Base-by-base conservation (phyloP, 2,797 vertebrate genomes). In the Nothura maculosa region DNA sequence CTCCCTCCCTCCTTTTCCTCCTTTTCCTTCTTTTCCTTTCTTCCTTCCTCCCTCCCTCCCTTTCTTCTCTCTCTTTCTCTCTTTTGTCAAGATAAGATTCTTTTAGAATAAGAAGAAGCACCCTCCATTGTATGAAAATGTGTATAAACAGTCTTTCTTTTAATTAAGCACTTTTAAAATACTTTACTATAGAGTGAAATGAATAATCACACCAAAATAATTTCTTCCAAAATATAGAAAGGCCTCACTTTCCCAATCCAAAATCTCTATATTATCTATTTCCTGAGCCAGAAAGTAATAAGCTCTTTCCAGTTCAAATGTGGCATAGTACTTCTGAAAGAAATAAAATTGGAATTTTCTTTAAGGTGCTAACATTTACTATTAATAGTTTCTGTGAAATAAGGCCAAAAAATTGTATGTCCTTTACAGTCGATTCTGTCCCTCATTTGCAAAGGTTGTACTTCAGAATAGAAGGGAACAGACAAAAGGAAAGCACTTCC, bases 151-250 rank as follows among this genome's bases (percentile, higher is more conserved):
- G 19, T 22, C 6, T 87, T 4, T 76, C 4, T 83, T 45, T 61
- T 86, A 88, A 92, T 91, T 92, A 91, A 93, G 43, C 8, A 63
- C 12, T 91, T 88, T 18, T 50, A 70, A 86, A 92, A 70, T 58
- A 45, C 74, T 88, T 81, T 84, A 50, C 77, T 54, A 34, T 16
- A 52, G 32, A 77, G 74, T 43, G 1, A 42, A 84, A 92, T 50
- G 0, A 77, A 58, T 79, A 74, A 91, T 64, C 72, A 85, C 64
- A 85, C 2, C 47, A 4, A 79, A 58, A 15, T 50, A 0, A 85
- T 89, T 92, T 81, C 13, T 73, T 79, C 80, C 57, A 38, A 50
- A 48, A 63, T 3, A 28, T 6, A 77, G 6, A 57, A 22, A 77
- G 63, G 20, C 6, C 43, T 87, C 27, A 67, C 82, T 24, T 69